Base-by-base conservation (phyloP, 2,888 invertebrate genomes). In the Ophioninae sp. region DNA sequence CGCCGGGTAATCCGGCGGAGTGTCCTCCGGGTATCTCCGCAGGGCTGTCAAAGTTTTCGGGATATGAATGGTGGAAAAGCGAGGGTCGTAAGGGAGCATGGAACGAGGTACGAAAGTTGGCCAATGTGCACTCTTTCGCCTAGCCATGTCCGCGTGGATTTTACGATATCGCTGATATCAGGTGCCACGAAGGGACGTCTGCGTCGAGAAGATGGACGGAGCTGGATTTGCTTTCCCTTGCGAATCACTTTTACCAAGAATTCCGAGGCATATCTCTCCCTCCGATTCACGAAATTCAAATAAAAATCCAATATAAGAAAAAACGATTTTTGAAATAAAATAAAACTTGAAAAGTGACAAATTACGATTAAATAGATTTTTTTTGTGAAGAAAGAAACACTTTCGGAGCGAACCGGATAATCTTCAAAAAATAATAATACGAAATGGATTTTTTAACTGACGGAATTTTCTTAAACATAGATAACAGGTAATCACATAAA, bases 1-100 rank as follows among this genome's bases (percentile, higher is more conserved):
- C 88, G 88, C 81, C 81, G 85, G 77, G 75, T 82, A 86, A 86
- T 85, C 85, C 83, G 78, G 69, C 77, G 77, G 71, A 84, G 86
- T 86, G 85, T 86, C 81, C 81, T 56, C 64, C 41, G 79, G 64
- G 65, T 86, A 63, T 23, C 74, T 61, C 41, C 63, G 59, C 64
- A 67, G 77, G 78, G 82, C 81, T 80, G 85, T 78, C 79, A 83
- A 85, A 82, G 81, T 80, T 83, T 84, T 79, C 73, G 63, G 63
- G 65, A 76, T 56, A 72, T 78, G 65, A 72, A 75, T 73, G 65
- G 78, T 68, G 76, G 72, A 30, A 51, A 74, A 61, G 69, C 63
- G 64, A 72, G 63, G 73, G 71, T 17, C 17, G 78, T n/a, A 71
- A n/a, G 58, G 22, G 39, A 22, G 72, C 20, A 61, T 10, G n/a